Conservation (phyloP, 2,888 invertebrate species). For the Cryptus viduatorius region DNA sequence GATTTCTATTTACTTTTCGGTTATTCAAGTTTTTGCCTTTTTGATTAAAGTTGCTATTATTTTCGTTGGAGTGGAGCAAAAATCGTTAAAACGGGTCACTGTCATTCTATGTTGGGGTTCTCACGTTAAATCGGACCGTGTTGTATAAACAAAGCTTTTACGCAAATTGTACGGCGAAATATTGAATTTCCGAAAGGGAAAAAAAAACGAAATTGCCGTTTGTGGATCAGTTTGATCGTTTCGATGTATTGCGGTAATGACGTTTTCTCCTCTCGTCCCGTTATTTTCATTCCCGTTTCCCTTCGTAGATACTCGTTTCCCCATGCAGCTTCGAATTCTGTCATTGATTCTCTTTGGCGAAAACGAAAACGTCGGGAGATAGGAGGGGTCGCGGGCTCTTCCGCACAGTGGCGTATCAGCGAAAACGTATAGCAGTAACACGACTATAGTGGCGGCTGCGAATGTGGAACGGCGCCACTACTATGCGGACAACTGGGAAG, state of each 20-base stretch:
- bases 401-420: slow-evolving; percentile 10
- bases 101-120: too few species aligned
- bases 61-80: too few species aligned
- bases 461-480: slow-evolving; percentile 63
- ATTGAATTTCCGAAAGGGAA: not conserved
- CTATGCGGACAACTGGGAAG: slow-evolving; percentile 48
- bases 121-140: too few species aligned
- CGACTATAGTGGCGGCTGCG: slow-evolving; percentile 36
- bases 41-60: too few species aligned
- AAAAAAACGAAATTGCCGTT: not conserved
- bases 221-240: slow-evolving; percentile 3
- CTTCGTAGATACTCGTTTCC: not conserved
- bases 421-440: slow-evolving; percentile 25
- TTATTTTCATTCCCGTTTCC: slow-evolving; percentile 16
- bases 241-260: slow-evolving; percentile 33
- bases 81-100: too few species aligned
- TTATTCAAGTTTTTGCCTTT: too few species aligned
- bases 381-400: slow-evolving; percentile 15
- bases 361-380: slow-evolving; percentile 43
- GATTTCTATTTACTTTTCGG: too few species aligned
- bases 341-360: slow-evolving; percentile 48
- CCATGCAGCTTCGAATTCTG: slow-evolving; percentile 30
- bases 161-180: not conserved
- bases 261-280: slow-evolving; percentile 18
- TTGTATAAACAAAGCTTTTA: too few species aligned